Evolutionary conservation across 2,888 invertebrate genomes (phyloP), one percentile per base, ranked within the genome.

Genomic region (Diplazon laetatorius): DNA sequence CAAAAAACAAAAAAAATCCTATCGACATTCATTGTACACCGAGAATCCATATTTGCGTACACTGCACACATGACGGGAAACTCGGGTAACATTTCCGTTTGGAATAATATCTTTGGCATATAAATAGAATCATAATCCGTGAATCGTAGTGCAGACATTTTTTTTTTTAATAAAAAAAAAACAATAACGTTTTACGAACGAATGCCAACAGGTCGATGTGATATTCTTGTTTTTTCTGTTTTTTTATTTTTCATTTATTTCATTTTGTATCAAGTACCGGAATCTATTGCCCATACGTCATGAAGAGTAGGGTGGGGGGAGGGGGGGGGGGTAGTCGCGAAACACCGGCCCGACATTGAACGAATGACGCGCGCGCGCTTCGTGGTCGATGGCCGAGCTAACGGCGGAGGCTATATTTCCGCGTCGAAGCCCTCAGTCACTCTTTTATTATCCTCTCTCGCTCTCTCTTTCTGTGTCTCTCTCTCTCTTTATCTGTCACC

Each of bases 321-420:
- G 18, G 50, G 39, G 18, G 22, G 57, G 12, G 16, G 69, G 10
- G 46, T 14, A 25, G 59, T 37, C 18, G 20, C 44, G 59, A 59
- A 60, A 68, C 12, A 68, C 12, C n/a, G 20, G 30, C n/a, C 37
- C 16, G 70, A 60, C 70, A 48, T 22, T 39, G 50, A 70, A 48
- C 39, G 59, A 70, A 60, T 60, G 70, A 70, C 71, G 62, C 62
- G 39, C 42, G 60, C 42, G 59, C 42, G 59, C 42, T 48, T 52
- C 5, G 55, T 20, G 14, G 14, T 22, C 42, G n/a, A 16, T 50
- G 52, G 35, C 12, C 9, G 44, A 35, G 52, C 42, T 30, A 55
- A 55, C 22, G 35, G 55, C 52, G 10, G 35, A 52, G 14, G 20
- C 30, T 52, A 63, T 22, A 72, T 50, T 63, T 20, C 25, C 48